Base-by-base conservation (phyloP, 2,888 invertebrate genomes). In the Machimus rusticus region DNA sequence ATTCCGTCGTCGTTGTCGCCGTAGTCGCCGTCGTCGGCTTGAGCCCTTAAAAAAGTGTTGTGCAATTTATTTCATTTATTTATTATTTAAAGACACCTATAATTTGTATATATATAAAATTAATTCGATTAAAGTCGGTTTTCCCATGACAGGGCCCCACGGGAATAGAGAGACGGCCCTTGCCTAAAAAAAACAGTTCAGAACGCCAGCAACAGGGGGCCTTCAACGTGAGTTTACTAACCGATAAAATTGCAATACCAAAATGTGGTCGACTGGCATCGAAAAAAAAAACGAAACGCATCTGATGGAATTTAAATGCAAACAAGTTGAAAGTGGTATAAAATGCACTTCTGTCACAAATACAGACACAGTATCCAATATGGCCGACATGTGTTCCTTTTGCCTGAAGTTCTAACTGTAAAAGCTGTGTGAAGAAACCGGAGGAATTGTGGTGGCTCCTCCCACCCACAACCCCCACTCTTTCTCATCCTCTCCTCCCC, bases 281-380 rank as follows among this genome's bases (percentile, higher is more conserved):
- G 66, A 28, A 51, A 81, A 51, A 81, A 34, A 34, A 34, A 34
- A 5, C 34, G 34, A 34, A 81, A 51, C 51, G 31, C 81, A 81
- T 81, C 31, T 51, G 81, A 34, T 28, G 55, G 79, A 51, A 46
- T 81, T 28, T 81, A 16, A 76, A 81, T 81, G 81, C 81, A 81
- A 81, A 81, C 81, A 81, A 81, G 81, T 81, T 81, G 81, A 55
- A 23, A 81, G 81, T 55, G 55, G 51, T 34, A 31, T 81, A 81
- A 81, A 81, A 81, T 81, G 81, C 81, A 81, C 81, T 81, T 46
- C 46, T 51, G 28, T 31, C 28, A 81, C 81, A 1, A 81, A 81
- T n/a, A 51, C 81, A 81, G 16, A 0, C 55, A 34, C 46, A 55
- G n/a, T 81, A 46, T 81, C 51, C 81, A 81, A 81, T 34, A 81